phyloP scores from a whole-genome alignment of 2,888 invertebrate species.

The Drosophila paramelanica region DNA sequence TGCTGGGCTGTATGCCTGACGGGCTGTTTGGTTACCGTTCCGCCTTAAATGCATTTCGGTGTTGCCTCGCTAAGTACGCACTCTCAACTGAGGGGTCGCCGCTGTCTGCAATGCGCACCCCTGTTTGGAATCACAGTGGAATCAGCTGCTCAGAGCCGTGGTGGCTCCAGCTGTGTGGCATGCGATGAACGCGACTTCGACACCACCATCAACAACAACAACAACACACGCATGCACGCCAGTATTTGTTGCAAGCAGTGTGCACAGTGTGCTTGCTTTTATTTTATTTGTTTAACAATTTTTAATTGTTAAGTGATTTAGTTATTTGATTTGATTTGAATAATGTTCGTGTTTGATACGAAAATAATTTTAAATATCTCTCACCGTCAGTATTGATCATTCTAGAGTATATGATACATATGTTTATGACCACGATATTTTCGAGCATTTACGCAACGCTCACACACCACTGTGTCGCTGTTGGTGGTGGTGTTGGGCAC shows the following conservation, averaged over 20 bases:
- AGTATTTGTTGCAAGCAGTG: constrained; percentile 3
- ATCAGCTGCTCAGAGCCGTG: constrained; percentile 48
- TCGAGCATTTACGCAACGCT: neutral
- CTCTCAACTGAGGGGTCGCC: constrained; percentile 43
- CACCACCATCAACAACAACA: constrained; percentile 32
- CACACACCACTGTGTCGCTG: constrained; percentile 35
- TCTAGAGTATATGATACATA: no score
- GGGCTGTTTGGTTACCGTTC: constrained; percentile 31
- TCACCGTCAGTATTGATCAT: no score
- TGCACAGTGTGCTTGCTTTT: constrained; percentile 30
- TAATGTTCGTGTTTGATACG: no score
- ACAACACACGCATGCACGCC: constrained; percentile 5
- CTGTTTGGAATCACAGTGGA: constrained; percentile 61
- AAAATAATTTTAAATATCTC: no score
- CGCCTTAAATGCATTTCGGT: constrained; percentile 41
- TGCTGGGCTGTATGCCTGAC: neutral
- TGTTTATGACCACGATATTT: no score
- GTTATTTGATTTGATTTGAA: no score
- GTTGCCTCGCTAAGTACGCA: constrained; percentile 36
- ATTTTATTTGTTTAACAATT: neutral
- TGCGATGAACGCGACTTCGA: constrained; percentile 16
- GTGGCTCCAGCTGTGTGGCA: constrained; percentile 28
- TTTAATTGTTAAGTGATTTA: neutral
- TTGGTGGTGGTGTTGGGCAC: constrained; percentile 33
- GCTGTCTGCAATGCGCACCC: constrained; percentile 47